Evolutionary conservation across 2,888 invertebrate genomes (phyloP), one percentile per base, ranked within the genome.

Genomic region (Limulus polyphemus): DNA sequence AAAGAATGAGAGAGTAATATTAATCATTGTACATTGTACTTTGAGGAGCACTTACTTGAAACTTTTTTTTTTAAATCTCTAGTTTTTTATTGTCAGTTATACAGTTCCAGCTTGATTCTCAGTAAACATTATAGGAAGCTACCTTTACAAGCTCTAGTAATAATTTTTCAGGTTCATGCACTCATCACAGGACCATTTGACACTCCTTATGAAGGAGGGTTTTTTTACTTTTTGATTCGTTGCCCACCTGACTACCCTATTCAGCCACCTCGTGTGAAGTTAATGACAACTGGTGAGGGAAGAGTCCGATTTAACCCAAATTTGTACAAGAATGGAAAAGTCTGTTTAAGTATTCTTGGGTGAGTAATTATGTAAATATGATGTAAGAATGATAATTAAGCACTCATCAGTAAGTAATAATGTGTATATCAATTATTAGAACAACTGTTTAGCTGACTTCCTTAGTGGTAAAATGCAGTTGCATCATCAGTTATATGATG

Each of bases 221-320:
- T 79, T 68, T 80, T 80, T 70, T 79, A 80, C 68, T 80, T 80
- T 65, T 69, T 78, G 52, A 76, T 82, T 2, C 77, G 79, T 16
- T 81, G 80, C 69, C 81, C 82, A 3, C 77, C 79, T 14, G 77
- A 78, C 68, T 81, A 81, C 69, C 83, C 83, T 0, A 79, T 82
- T 62, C 73, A 78, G 63, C 80, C 83, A 10, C 83, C 83, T 0
- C 75, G 81, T 68, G 82, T 83, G 5, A 79, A 79, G 65, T 76
- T 83, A 55, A 77, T 82, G 75, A 83, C 83, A 0, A 83, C 83
- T 5, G 82, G 81, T 50, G 79, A 77, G 52, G 81, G 81, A 13
- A 77, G 74, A 62, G 82, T 83, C 47, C 74, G 83, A 55, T 83
- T 83, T 74, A 83, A 83, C 72, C 83, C 83, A 46, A 83, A 83